Evolutionary conservation across 2,888 invertebrate genomes (phyloP), one percentile per base, ranked within the genome.

Genomic region (Andrena flavipes): DNA sequence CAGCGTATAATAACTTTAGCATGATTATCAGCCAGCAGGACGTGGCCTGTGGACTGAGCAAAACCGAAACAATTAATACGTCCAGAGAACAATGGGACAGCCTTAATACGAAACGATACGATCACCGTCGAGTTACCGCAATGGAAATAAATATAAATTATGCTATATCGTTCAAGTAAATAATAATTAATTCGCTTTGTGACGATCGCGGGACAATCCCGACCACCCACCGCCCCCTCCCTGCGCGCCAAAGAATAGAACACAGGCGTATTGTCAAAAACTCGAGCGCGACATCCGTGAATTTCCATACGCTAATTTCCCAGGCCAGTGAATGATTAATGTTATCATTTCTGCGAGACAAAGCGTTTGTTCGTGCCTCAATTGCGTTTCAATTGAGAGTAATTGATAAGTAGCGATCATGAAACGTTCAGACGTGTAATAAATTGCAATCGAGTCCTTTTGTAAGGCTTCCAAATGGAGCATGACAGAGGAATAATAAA

Each of bases 321-420:
- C 63, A 6, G 8, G 8, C 35, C 49, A 13, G 51, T 8, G 30
- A 72, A 59, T 72, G 82, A 80, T 80, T 76, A 68, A 81, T 70
- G 60, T 73, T 65, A 68, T 69, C 59, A 70, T 67, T 65, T 64
- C 65, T 68, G 49, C 68, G 59, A 68, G 59, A 51, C 74, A 42
- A 72, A 51, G 54, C 75, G 62, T 75, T 62, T 30, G 33, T 77
- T 77, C 23, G 63, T 10, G 64, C 16, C 59, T 64, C 71, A 35
- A 74, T 82, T 75, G 71, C 49, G 64, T 69, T 78, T 63, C 74
- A 78, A 78, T 84, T 82, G 78, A 68, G 73, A 67, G 63, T 75
- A 78, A 84, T 84, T 78, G 84, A 82, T 74, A 84, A 81, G 81
- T 68, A 56, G 71, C 72, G 48, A 68, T 77, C 70, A 67, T 26